Base-by-base conservation (phyloP, 2,113 vertebrate species). In the Antigone vipio region DNA sequence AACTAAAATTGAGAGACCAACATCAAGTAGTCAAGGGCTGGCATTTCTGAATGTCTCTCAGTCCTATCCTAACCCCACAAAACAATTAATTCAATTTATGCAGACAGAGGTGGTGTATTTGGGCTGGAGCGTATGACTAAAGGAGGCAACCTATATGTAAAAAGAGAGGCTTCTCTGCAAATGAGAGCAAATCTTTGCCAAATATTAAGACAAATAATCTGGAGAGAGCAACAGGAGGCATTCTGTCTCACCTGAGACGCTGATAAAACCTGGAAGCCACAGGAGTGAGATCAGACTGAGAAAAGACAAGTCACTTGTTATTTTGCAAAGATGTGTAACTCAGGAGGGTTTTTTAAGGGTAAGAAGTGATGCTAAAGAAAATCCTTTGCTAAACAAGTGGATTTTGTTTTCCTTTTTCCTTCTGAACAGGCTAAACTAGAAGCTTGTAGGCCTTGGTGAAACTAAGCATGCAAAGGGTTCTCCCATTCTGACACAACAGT, bases 191-290 rank as follows among this genome's bases (percentile, higher is more conserved):
- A 83, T 83, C 11, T 11, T 69, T 92, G 71, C 62, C 85, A 95
- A 96, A 79, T 92, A 68, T 60, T 90, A 83, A 93, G 64, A 87
- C 42, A 93, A 75, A 92, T 78, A 67, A 40, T 93, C 66, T 95
- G 78, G 40, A 85, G 77, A 81, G 81, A 93, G 77, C 69, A 95
- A 78, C 93, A 95, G 88, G 90, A 95, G 92, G 74, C n/a, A 74
- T 93, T 94, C 78, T 94, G 62, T 93, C 78, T 95, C 71, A 95
- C 95, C 95, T 97, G 94, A 95, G 81, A 94, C 49, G 82, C 59
- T 96, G 94, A 94, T 83, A 90, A 92, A 96, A 92, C 82, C 88
- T 95, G 94, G 91, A 94, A 96, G 88, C 53, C 74, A 79, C 9
- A 11, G 82, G 67, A 92, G 92, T 88, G 82, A 75, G 81, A 95